Evolutionary conservation across 1,140 invertebrate genomes (phyloP).

Genomic region (Bilobella aurantiaca): DNA sequence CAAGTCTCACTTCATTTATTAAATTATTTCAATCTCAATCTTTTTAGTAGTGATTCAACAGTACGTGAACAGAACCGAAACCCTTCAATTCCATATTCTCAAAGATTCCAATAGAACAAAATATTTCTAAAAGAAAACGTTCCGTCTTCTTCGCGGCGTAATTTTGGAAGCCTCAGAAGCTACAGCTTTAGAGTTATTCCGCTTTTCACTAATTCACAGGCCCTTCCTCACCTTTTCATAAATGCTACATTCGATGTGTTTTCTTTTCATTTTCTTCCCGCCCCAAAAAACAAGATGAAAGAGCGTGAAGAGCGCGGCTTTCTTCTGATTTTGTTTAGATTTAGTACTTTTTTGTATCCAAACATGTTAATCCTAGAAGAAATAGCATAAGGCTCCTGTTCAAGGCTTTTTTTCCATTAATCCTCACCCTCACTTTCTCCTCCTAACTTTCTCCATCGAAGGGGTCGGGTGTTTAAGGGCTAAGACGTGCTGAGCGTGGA

Average conservation of each 20-base stretch:
- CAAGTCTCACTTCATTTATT: no score
- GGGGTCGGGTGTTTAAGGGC: no score
- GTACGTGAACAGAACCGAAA: no score
- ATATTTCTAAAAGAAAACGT: not conserved
- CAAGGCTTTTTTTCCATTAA: not conserved
- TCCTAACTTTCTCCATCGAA: no score
- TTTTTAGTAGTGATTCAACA: no score
- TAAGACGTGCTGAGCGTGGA: not conserved
- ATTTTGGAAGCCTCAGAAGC: not conserved
- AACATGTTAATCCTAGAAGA: no score
- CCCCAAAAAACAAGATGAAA: not conserved
- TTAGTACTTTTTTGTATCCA: not conserved
- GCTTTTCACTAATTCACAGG: not conserved
- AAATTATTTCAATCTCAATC: no score
- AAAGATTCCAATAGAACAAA: no score
- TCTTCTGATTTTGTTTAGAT: not conserved
- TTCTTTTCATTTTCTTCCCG: not conserved
- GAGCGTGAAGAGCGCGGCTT: not conserved
- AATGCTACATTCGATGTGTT: not conserved
- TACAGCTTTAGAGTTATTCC: not conserved
- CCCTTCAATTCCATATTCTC: no score
- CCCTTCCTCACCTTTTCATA: not conserved
- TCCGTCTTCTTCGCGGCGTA: not conserved
- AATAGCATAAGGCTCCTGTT: no score
- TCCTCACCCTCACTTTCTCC: no score